Conservation (phyloP, 1,140 invertebrate species). For the Dryas iulia region DNA sequence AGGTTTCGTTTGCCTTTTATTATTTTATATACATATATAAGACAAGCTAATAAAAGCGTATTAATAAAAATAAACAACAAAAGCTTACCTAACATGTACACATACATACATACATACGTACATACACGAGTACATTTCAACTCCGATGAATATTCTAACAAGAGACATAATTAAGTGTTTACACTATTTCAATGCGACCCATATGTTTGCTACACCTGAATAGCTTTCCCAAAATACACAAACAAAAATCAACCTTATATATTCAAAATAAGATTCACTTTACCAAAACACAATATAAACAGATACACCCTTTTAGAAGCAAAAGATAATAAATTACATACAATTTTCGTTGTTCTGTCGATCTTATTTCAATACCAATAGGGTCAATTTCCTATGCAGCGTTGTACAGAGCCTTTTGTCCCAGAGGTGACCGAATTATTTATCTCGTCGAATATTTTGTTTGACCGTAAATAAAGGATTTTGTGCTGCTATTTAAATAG, state of each 20-base stretch:
- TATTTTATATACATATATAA: too few species aligned
- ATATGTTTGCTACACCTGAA: not conserved
- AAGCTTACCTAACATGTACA: not conserved
- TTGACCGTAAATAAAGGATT: not conserved
- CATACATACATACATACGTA: not conserved
- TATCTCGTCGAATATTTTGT: not conserved
- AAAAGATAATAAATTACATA: not conserved
- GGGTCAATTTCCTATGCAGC: not conserved
- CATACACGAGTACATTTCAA: too few species aligned
- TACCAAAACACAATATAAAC: not conserved
- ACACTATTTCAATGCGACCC: not conserved
- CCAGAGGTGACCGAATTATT: not conserved
- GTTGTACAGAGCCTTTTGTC: not conserved
- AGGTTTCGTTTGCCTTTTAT: too few species aligned
- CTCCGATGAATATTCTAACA: not conserved
- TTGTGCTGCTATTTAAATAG: not conserved
- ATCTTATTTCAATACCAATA: not conserved
- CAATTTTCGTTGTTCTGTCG: not conserved
- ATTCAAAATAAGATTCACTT: not conserved
- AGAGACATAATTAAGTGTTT: slow-evolving; percentile 2
- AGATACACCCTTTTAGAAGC: not conserved
- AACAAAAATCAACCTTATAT: not conserved
- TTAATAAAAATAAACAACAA: not conserved
- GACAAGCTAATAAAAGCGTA: too few species aligned
- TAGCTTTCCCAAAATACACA: not conserved